A percentile compares a stretch with the other conserved stretches of the same genome.
Evolutionary conservation across 2,888 invertebrate species (phyloP).

Genomic region (Scaptomyza caliginosa): DNA sequence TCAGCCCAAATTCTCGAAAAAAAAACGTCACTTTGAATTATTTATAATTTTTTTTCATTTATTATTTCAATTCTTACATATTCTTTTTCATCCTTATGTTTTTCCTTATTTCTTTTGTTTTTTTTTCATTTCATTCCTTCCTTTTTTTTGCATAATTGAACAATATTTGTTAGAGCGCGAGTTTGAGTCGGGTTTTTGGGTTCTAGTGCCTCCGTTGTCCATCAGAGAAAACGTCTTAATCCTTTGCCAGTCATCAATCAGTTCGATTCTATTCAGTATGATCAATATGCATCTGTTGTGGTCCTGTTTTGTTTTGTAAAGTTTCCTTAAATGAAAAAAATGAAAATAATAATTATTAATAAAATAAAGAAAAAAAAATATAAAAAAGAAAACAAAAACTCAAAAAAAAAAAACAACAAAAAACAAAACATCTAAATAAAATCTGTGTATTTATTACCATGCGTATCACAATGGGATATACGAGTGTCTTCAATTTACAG

Average conservation of each 20-base stretch:
- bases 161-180: conserved; percentile 35
- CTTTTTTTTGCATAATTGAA: conserved; percentile 9
- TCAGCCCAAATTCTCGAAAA: conserved; percentile 15
- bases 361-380: conserved; percentile 70
- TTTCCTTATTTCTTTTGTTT: background rate
- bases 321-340: conserved; percentile 74
- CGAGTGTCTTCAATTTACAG: background rate
- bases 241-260: conserved; percentile 64
- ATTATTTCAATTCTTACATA: conserved; percentile 1
- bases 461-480: background rate
- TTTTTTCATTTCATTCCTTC: background rate
- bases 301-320: conserved; percentile 82
- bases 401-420: conserved; percentile 53
- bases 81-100: conserved; percentile 2
- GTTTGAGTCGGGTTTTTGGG: conserved; percentile 66
- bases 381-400: conserved; percentile 65
- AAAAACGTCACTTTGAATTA: conserved; percentile 12
- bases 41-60: conserved; percentile 26
- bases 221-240: conserved; percentile 64
- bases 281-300: conserved; percentile 77
- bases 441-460: conserved; percentile 38
- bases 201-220: conserved; percentile 76
- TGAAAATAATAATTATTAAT: conserved; percentile 70
- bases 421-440: conserved; percentile 70
- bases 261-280: conserved; percentile 69